These are phyloP conservation scores for Epizoanthus stellaris DNA, from an alignment of 92 coral and sea anemone species.

Conservation along the genomic window DNA sequence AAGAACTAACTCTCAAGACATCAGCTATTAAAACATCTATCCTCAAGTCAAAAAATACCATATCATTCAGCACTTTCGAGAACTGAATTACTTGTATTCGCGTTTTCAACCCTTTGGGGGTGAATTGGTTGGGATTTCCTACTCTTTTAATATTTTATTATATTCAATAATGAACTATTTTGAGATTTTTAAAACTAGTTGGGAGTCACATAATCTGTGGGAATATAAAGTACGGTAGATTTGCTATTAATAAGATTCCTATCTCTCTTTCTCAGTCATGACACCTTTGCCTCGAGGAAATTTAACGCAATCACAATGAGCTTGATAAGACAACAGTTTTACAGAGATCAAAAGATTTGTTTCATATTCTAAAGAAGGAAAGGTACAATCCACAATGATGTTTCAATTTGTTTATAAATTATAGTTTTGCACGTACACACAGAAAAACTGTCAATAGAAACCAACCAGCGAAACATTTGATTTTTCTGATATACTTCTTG, in stretches of 20 bases:
- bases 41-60: too few relatives aligned
- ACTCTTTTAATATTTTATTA: background rate
- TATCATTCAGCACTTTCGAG: too few relatives aligned
- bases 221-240: background rate
- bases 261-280: background rate
- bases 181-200: background rate
- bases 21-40: too few relatives aligned
- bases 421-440: background rate
- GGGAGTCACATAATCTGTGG: background rate
- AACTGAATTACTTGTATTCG: too few relatives aligned
- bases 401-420: background rate
- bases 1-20: too few relatives aligned
- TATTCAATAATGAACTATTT: background rate
- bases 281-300: background rate
- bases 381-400: background rate
- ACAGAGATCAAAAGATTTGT: constrained; percentile 10
- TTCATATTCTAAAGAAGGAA: background rate
- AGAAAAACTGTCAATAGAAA: background rate
- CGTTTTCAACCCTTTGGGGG: background rate
- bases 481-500: too few relatives aligned
- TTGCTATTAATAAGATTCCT: background rate
- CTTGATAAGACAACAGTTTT: constrained; percentile 6
- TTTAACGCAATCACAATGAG: background rate
- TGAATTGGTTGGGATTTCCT: too few relatives aligned
- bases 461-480: too few relatives aligned